Conservation (phyloP, 2,113 vertebrate species). For the Perca flavescens region DNA sequence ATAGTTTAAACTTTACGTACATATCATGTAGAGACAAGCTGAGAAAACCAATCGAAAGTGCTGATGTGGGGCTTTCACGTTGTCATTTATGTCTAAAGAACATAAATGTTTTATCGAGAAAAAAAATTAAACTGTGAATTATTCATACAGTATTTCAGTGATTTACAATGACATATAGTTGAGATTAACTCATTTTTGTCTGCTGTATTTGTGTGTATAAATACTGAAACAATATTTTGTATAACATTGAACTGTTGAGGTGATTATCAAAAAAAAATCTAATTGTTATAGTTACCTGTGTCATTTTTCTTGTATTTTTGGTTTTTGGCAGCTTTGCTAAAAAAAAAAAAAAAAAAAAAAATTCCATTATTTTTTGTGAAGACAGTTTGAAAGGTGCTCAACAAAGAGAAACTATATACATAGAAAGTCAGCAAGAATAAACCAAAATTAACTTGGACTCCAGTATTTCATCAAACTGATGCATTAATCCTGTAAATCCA, state of each 20-base stretch:
- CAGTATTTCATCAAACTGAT: background rate
- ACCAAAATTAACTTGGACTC: background rate
- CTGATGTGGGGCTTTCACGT: background rate
- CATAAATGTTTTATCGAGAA: background rate
- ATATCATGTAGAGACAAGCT: background rate
- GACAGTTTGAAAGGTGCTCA: background rate
- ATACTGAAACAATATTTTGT: background rate
- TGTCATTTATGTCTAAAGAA: background rate
- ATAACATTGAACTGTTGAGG: background rate
- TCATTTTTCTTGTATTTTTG: background rate
- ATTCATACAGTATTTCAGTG: background rate
- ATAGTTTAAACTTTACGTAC: background rate
- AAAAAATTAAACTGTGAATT: background rate
- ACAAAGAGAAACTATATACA: background rate
- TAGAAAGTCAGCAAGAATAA: background rate
- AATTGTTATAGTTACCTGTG: background rate
- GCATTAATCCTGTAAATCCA: background rate
- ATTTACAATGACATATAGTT: background rate
- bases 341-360: background rate
- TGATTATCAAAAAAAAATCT: background rate
- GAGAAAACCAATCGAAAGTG: background rate
- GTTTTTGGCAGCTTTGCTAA: background rate
- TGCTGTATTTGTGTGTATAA: background rate
- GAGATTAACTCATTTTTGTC: background rate
- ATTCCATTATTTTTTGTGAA: background rate